Base-by-base conservation (phyloP, 1,140 invertebrate species). In the Magallana gigas region DNA sequence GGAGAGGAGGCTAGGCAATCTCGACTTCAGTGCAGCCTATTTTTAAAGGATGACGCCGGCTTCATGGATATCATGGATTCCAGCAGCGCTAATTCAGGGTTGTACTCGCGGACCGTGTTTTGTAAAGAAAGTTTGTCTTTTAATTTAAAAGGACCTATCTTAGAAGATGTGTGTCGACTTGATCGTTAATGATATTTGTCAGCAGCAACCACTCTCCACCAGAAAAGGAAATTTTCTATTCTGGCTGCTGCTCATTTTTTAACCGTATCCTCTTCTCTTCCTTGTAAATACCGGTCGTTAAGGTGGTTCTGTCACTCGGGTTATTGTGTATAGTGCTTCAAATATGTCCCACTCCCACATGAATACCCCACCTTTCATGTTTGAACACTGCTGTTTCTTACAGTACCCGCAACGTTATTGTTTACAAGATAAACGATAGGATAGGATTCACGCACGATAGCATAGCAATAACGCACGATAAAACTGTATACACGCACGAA, bases 121-220 rank as follows among this genome's bases (percentile, higher is more conserved):
- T 12, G 36, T 4, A 4, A 29, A 6, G 16, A 71, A n/a, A 76
- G 62, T 80, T 76, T 56, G 57, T 4, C n/a, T 57, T 16, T 86
- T 2, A 6, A 71, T 23, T 59, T 86, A 59, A 0, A 11, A 48
- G 86, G 80, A 16, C 58, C 76, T 14, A 23, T 87, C 5, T 64
- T 14, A 14, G n/a, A 83, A 7, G 86, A 87, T 83, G 16, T 87
- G 0, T 82, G 71, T 58, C 18, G 64, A 12, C 16, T 16, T 7
- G 36, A 87, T 11, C 16, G 86, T 87, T 68, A 64, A 56, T 88
- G 16, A 23, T 88, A 16, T 76, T 76, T 80, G 56, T 62, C 11
- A 62, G 18, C 1, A n/a, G 18, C 14, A 12, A n/a, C 60, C 60
- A 16, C 7, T 62, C 60, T 62, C 18, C 18, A 12, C 14, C 14